Conservation (phyloP, 2,113 vertebrate species). For the Gopherus flavomarginatus region DNA sequence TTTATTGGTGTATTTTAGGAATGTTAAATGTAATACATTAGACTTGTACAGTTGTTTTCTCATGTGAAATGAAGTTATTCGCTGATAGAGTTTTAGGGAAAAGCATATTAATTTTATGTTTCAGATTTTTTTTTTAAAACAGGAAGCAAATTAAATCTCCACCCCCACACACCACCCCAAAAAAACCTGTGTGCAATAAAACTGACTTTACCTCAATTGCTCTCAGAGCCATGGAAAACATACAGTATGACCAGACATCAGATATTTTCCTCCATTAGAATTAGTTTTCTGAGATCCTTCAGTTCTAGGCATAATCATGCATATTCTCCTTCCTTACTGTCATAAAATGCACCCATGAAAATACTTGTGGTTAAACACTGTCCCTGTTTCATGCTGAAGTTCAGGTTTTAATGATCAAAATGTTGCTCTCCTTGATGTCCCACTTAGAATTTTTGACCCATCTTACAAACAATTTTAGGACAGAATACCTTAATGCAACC, state of each 20-base stretch:
- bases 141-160: background rate
- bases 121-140: background rate
- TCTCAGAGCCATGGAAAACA: background rate
- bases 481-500: slow-evolving; percentile 10
- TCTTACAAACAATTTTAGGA: slow-evolving; percentile 7
- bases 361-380: background rate
- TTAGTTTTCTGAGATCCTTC: background rate
- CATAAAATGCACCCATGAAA: background rate
- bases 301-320: background rate
- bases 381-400: background rate
- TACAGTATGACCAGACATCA: background rate
- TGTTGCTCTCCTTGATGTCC: background rate
- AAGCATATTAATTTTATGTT: background rate
- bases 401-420: background rate
- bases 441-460: background rate
- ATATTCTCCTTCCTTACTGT: background rate
- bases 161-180: background rate
- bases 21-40: background rate
- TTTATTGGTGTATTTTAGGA: slow-evolving; percentile 1
- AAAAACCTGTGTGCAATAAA: background rate
- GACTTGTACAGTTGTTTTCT: background rate
- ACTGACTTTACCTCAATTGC: background rate
- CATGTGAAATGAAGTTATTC: background rate
- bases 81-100: background rate
- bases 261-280: background rate